Percentiles rank a stretch among this genome's conserved stretches.
phyloP scores from a whole-genome alignment of 2,797 vertebrate species.

The Cuculus canorus region DNA sequence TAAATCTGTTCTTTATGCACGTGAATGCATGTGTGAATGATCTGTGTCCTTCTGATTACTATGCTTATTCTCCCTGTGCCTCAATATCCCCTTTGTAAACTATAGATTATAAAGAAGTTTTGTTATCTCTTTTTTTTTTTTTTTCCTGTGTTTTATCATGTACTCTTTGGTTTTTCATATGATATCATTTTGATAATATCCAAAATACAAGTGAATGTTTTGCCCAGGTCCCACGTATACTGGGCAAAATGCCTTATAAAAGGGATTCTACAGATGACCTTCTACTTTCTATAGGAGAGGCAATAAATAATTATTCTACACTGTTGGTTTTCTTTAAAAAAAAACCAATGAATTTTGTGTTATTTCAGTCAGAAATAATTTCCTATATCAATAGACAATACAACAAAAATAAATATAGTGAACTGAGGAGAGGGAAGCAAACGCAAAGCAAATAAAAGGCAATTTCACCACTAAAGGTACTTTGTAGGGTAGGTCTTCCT shows the following conservation, averaged over 20 bases:
- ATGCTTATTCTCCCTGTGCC: neutral
- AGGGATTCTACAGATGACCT: neutral
- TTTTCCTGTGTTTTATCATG: neutral
- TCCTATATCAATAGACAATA: neutral
- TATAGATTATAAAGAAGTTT: neutral
- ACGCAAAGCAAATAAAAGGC: neutral
- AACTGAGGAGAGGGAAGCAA: neutral
- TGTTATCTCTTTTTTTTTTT: too few species aligned
- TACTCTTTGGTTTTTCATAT: neutral
- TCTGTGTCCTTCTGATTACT: neutral
- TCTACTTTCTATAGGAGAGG: neutral
- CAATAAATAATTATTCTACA: neutral
- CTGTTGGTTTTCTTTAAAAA: neutral
- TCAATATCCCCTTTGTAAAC: neutral
- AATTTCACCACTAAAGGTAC: neutral
- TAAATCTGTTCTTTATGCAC: neutral
- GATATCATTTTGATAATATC: neutral
- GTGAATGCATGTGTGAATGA: neutral
- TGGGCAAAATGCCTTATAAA: neutral
- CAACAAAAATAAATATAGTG: neutral
- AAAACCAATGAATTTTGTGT: neutral
- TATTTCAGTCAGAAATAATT: neutral
- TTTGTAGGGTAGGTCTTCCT: accelerated
- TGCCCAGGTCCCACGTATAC: neutral
- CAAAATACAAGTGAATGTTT: neutral